Base-by-base conservation (phyloP, 92 coral and sea anemone genomes). In the Epizoanthus fatuus region DNA sequence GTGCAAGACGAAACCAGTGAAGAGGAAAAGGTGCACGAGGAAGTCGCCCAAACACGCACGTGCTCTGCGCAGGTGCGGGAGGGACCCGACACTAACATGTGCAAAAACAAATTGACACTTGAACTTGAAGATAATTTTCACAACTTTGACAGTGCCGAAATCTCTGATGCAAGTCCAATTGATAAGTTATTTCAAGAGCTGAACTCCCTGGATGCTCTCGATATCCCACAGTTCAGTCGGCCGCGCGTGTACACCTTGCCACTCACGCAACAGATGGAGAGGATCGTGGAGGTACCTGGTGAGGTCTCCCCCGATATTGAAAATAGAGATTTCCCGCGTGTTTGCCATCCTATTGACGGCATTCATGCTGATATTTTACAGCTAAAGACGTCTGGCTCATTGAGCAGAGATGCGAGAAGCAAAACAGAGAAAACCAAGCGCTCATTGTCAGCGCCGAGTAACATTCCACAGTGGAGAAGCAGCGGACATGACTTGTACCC, bases 221-320 rank as follows among this genome's bases (percentile, higher is more conserved):
- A 60, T 77, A 40, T 62, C 47, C 51, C 82, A 1, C 82, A 68
- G 13, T 62, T 77, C 37, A 60, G 19, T 59, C 82, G 82, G 7
- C 82, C 82, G 22, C 82, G 82, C 16, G 69, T 77, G 38, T 77
- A 77, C 16, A 77, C 82, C 0, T 69, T 77, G 19, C 82, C 82
- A 4, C 82, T 77, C 29, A 60, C 69, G 45, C 52, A 76, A 9
- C 81, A 45, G 37, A 76, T 76, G 82, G 82, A 77, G 40, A 77
- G 58, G 56, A 77, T 77, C 49, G 82, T 77, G 39, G 82, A 77
- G 56, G 70, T 56, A 20, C 82, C 82, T 0, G 45, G 82, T 10
- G 82, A 77, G 49, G 15, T 12, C 11, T 77, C 82, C 45, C 71
- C 82, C 15, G 82, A 77, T 51, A 45, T 62, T 12, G 71, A 77